Percentiles rank a stretch among this genome's conserved stretches.
phyloP scores from a whole-genome alignment of 92 coral and sea anemone species.

The Bergia puertoricense region DNA sequence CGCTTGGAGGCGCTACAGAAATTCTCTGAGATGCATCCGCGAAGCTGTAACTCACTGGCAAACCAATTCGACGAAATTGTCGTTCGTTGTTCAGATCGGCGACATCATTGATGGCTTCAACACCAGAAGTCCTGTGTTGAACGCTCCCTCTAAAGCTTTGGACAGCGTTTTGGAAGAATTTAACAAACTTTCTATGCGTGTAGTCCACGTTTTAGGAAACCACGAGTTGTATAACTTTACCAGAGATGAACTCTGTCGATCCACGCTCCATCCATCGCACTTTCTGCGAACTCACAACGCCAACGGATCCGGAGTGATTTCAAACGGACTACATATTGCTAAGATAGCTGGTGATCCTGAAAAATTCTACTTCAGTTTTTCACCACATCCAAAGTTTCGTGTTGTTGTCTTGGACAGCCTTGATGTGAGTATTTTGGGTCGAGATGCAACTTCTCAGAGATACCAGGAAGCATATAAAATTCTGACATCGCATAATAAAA shows the following conservation, averaged over 20 bases:
- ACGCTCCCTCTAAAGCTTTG: conserved; percentile 57
- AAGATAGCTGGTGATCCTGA: conserved; percentile 26
- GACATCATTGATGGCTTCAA: conserved; percentile 77
- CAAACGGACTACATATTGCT: conserved; percentile 3
- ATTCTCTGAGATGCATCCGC: conserved; percentile 46
- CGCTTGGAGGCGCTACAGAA: conserved; percentile 68
- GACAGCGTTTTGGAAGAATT: conserved; percentile 63
- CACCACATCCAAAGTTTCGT: conserved; percentile 60
- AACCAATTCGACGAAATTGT: conserved; percentile 9
- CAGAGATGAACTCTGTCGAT: conserved; percentile 53
- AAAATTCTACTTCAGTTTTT: conserved; percentile 65
- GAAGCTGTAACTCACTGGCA: conserved; percentile 72
- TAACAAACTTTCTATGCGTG: conserved; percentile 54
- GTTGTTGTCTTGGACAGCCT: conserved; percentile 71
- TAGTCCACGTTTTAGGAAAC: conserved; percentile 73
- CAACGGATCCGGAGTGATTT: neutral
- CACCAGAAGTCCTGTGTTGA: conserved; percentile 11
- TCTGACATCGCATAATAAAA: conserved; percentile 56
- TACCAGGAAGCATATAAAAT: conserved; percentile 56
- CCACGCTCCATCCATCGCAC: conserved; percentile 48
- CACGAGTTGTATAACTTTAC: conserved; percentile 75
- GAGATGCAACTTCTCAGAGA: conserved; percentile 42
- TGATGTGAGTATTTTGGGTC: conserved; percentile 74
- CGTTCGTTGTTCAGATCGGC: conserved; percentile 75
- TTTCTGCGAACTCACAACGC: neutral